A percentile compares a stretch with the other conserved stretches of the same genome.
phyloP scores from a whole-genome alignment of 2,113 vertebrate species.

The Anser brachyrhynchus region DNA sequence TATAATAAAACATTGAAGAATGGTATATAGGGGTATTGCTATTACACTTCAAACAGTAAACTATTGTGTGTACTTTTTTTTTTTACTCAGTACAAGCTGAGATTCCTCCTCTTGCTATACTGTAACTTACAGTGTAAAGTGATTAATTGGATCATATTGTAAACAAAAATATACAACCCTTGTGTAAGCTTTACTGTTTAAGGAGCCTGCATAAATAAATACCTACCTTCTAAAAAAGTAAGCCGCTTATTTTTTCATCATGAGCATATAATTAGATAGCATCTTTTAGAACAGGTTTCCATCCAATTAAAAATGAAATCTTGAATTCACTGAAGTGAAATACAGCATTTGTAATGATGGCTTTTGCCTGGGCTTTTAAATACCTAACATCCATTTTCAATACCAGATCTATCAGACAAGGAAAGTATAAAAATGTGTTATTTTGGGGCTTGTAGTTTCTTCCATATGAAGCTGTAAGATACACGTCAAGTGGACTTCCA shows the following conservation, averaged over 20 bases:
- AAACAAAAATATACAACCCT: slow-evolving; percentile 11
- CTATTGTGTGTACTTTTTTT: background rate
- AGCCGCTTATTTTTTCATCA: background rate
- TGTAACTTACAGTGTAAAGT: background rate
- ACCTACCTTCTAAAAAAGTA: background rate
- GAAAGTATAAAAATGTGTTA: slow-evolving; percentile 30
- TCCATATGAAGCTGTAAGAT: slow-evolving; percentile 25
- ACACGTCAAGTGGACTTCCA: slow-evolving; percentile 40
- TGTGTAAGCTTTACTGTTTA: background rate
- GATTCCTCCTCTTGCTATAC: background rate
- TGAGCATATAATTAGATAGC: background rate
- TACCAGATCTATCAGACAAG: background rate
- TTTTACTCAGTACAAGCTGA: background rate
- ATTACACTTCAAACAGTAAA: background rate
- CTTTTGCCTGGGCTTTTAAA: background rate
- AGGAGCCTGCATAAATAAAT: background rate
- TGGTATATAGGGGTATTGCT: slow-evolving; percentile 4
- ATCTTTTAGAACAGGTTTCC: background rate
- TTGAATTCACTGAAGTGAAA: slow-evolving; percentile 23
- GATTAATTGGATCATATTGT: background rate
- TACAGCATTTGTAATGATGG: background rate
- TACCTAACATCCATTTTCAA: slow-evolving; percentile 47
- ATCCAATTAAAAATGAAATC: background rate
- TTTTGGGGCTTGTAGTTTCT: slow-evolving; percentile 49
- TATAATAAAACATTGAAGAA: background rate